These are phyloP conservation scores for Cotesia chilonis DNA, from an alignment of 1,140 invertebrate species.

Conservation along the genomic window DNA sequence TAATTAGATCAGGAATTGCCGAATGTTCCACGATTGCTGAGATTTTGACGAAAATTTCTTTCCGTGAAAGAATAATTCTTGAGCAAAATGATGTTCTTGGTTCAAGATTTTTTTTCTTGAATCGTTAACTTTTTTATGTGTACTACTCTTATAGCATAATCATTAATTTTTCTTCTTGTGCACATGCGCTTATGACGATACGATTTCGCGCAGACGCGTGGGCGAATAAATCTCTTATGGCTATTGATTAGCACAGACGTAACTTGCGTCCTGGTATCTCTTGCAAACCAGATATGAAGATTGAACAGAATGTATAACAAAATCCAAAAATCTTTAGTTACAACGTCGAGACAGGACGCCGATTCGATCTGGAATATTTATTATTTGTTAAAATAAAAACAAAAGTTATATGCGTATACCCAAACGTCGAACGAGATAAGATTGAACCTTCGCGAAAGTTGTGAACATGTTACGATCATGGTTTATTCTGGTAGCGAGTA, in stretches of 20 bases:
- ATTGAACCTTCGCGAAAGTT: constrained; percentile 38
- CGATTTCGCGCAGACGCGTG: constrained; percentile 22
- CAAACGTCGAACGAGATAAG: constrained; percentile 36
- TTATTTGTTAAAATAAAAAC: constrained; percentile 14
- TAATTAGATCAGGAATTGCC: neutral
- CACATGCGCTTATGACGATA: constrained; percentile 21
- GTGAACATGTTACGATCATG: constrained; percentile 38
- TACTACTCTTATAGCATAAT: neutral
- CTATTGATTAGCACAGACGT: constrained; percentile 33
- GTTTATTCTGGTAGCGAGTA: constrained; percentile 40
- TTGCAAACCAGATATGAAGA: neutral
- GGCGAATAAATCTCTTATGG: constrained; percentile 32
- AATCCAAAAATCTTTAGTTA: constrained; percentile 35
- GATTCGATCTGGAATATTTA: constrained; percentile 22
- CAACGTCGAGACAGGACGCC: constrained; percentile 14
- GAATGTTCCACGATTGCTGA: too few species aligned
- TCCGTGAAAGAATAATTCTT: too few species aligned
- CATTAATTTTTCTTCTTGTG: constrained; percentile 16
- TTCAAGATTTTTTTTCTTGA: constrained; percentile 14
- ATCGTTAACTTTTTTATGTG: constrained; percentile 12
- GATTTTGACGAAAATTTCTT: too few species aligned
- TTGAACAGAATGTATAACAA: constrained; percentile 14
- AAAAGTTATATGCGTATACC: constrained; percentile 6
- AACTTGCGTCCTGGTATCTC: constrained; percentile 34
- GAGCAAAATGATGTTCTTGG: too few species aligned